Base-by-base conservation (phyloP, 2,888 invertebrate species). In the Acanthoscelides obtectus region DNA sequence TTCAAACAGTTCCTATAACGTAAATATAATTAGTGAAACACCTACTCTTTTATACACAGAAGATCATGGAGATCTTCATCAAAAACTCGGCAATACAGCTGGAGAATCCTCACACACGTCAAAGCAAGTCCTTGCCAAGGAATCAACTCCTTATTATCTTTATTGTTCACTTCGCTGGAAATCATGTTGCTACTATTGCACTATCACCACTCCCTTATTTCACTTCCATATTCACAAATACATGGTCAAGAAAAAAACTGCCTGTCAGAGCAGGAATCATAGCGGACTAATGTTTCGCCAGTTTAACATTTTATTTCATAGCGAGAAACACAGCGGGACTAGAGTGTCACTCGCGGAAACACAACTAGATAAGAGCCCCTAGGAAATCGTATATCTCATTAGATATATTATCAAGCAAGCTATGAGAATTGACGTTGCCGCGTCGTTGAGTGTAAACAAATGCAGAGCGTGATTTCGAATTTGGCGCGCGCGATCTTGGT, bases 81-180 rank as follows among this genome's bases (percentile, higher is more conserved):
- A 86, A 95, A 95, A 80, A 94, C 94, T 85, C 94, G 95, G 87
- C 94, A 94, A 87, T 95, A 95, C 71, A 95, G 88, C 82, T 93
- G 93, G 74, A 95, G 88, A 72, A 95, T 92, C 87, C 93, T 91
- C 77, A 95, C 89, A 85, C 95, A 95, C 77, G 94, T 92, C 86
- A 93, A 92, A 81, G 91, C 91, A 83, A 95, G 89, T 68, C 94
- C 95, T n/a, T 92, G 91, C 95, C 94, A 95, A 74, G 92, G 91
- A 77, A 77, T 73, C 22, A 77, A 74, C 72, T 81, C 80, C 71
- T 80, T 77, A 45, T 45, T 45, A 45, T 45, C 45, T 17, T 45
- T 6, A 25, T 25, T 45, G 12, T 75, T 72, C 73, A 72, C 73
- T 69, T 20, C 22, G 19, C 22, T 21, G 45, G 64, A 66, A 69